Evolutionary conservation across 2,888 invertebrate species (phyloP).

Genomic region (Hirtodrosophila cameraria): DNA sequence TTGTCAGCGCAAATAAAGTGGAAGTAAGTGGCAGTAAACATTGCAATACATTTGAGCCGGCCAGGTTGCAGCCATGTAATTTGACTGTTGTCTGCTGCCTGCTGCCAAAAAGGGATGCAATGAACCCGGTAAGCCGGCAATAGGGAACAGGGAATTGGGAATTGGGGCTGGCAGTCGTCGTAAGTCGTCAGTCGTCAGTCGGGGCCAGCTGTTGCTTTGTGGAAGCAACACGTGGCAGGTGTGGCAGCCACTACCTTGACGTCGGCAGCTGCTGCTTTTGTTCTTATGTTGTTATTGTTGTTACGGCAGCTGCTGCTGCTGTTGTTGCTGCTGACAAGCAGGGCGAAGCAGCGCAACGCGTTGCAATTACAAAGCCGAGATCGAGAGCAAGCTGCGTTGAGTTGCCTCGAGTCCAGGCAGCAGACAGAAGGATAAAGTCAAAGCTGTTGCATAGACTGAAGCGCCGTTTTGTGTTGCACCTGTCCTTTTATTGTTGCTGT

Average conservation of each 20-base stretch:
- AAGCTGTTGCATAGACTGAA: slow-evolving; percentile 32
- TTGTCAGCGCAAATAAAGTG: slow-evolving; percentile 64
- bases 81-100: slow-evolving; percentile 52
- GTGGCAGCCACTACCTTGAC: slow-evolving; percentile 55
- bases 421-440: slow-evolving; percentile 52
- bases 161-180: not conserved
- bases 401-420: slow-evolving; percentile 15
- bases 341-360: slow-evolving; percentile 29
- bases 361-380: slow-evolving; percentile 50
- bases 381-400: not conserved
- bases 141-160: not conserved
- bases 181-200: slow-evolving; percentile 12
- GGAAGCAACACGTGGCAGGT: slow-evolving; percentile 74
- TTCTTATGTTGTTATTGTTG: slow-evolving; percentile 21
- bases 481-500: slow-evolving; percentile 45
- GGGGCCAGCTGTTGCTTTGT: slow-evolving; percentile 49
- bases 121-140: slow-evolving; percentile 14
- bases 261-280: slow-evolving; percentile 43
- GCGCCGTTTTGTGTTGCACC: slow-evolving; percentile 57
- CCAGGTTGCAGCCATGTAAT: slow-evolving; percentile 67
- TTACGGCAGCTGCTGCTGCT: slow-evolving; percentile 30
- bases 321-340: slow-evolving; percentile 24
- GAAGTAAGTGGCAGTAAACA: slow-evolving; percentile 64
- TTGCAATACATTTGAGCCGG: too few relatives aligned
- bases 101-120: slow-evolving; percentile 38